These are phyloP conservation scores for Diuraphis noxia DNA, from an alignment of 1,140 invertebrate species.

Conservation along the genomic window DNA sequence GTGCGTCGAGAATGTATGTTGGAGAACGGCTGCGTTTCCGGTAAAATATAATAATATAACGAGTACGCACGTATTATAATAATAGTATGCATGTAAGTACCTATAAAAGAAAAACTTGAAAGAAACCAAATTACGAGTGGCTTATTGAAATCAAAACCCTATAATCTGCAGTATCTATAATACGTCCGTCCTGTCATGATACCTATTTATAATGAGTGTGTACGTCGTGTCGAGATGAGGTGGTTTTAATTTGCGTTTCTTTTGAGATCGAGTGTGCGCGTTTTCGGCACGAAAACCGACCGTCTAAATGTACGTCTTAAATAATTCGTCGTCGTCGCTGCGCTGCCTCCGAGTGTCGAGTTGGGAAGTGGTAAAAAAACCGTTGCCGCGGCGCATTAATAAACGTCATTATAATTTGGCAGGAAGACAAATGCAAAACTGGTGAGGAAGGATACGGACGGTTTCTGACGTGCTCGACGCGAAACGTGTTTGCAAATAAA, in stretches of 20 bases:
- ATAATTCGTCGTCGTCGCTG: not conserved
- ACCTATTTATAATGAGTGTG: not conserved
- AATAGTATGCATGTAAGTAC: not conserved
- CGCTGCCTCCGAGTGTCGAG: not conserved
- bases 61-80: not conserved
- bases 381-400: not conserved
- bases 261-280: not conserved
- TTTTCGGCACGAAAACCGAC: not conserved
- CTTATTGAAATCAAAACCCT: no score
- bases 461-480: not conserved
- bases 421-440: not conserved
- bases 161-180: not conserved
- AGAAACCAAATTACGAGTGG: not conserved
- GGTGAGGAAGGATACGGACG: not conserved
- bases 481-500: constrained; percentile 34
- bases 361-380: not conserved
- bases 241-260: not conserved
- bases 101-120: not conserved
- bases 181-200: not conserved
- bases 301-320: not conserved
- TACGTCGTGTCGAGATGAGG: not conserved
- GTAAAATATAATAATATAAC: not conserved
- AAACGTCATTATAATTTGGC: constrained; percentile 21
- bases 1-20: not conserved
- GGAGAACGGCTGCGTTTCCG: not conserved